These are phyloP conservation scores for Ctenopoma multispine DNA, from an alignment of 2,797 vertebrate genomes.

Conservation along the genomic window DNA sequence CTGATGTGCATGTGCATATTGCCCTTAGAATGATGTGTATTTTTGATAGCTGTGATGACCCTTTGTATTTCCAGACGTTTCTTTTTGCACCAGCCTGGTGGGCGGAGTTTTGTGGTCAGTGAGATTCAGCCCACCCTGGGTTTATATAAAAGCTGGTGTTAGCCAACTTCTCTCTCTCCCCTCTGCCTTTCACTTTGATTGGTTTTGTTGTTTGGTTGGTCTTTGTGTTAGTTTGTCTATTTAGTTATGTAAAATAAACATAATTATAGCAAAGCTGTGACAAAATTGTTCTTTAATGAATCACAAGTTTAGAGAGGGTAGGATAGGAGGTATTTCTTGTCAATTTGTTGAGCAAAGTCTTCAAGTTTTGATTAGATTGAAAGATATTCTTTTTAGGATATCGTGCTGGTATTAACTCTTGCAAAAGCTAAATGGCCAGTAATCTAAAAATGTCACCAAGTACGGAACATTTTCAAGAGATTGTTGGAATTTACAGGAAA, in stretches of 20 bases:
- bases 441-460: background rate
- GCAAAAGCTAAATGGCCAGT: background rate
- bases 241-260: no score
- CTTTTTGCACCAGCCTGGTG: no score
- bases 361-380: conserved; percentile 11
- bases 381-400: background rate
- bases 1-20: background rate
- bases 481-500: background rate
- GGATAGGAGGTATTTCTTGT: conserved; percentile 17
- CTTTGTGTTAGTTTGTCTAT: no score
- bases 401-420: background rate
- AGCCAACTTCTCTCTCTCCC: no score
- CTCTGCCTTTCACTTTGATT: no score
- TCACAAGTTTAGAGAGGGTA: no score
- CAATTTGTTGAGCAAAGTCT: conserved; percentile 31
- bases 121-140: no score
- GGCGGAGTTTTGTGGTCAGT: no score
- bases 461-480: background rate
- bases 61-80: no score
- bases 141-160: no score
- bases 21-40: conserved; percentile 7
- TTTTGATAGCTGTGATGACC: background rate
- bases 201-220: no score
- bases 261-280: no score
- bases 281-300: background rate